Conservation (phyloP, 2,113 vertebrate species). For the Ondatra zibethicus region DNA sequence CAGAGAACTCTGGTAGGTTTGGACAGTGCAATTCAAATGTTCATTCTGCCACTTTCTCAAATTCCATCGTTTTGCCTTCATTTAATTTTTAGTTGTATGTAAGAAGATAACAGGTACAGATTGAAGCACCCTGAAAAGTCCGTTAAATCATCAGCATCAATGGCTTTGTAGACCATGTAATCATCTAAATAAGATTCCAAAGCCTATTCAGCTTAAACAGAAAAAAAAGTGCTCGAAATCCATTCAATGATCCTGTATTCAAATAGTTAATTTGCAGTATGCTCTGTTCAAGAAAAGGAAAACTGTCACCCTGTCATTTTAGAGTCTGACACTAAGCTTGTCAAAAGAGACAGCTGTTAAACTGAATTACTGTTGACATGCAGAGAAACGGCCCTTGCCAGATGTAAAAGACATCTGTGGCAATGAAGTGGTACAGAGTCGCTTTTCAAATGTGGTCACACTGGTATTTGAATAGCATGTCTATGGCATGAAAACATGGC, state of each 20-base stretch:
- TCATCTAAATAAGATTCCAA: constrained; percentile 66
- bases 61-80: constrained; percentile 36
- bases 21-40: background rate
- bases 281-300: constrained; percentile 86
- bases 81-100: background rate
- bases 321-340: constrained; percentile 89
- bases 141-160: constrained; percentile 54
- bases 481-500: constrained; percentile 84
- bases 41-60: background rate
- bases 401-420: constrained; percentile 91
- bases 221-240: constrained; percentile 53
- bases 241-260: constrained; percentile 72
- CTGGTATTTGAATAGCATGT: constrained; percentile 85
- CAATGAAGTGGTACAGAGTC: constrained; percentile 87
- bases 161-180: constrained; percentile 38
- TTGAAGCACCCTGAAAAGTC: background rate
- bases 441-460: constrained; percentile 88
- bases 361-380: constrained; percentile 91
- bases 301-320: constrained; percentile 90
- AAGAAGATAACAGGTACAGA: constrained; percentile 60
- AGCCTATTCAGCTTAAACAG: constrained; percentile 55
- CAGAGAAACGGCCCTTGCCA: constrained; percentile 87
- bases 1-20: background rate
- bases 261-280: constrained; percentile 87
- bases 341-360: constrained; percentile 92